A percentile compares a stretch with the other conserved stretches of the same genome.
phyloP scores from a whole-genome alignment of 2,797 vertebrate species.

The Triplophysa bombifrons region DNA sequence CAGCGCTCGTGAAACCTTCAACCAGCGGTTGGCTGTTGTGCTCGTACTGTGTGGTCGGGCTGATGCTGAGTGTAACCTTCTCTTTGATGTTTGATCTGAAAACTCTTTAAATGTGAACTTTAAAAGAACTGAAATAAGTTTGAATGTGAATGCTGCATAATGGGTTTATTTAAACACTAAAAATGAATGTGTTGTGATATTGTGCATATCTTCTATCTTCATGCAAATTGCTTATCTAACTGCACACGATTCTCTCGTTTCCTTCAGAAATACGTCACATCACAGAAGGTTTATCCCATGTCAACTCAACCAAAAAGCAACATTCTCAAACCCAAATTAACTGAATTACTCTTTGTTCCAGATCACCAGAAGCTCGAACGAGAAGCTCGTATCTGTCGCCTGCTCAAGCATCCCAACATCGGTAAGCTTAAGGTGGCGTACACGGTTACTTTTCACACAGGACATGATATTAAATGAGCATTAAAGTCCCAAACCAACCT shows the following conservation, averaged over 20 bases:
- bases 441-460: background rate
- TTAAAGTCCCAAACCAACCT: background rate
- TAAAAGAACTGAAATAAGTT: too few species aligned
- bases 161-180: background rate
- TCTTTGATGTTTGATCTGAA: background rate
- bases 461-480: background rate
- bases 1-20: background rate
- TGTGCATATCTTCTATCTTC: too few species aligned
- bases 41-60: background rate
- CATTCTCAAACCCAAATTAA: too few species aligned
- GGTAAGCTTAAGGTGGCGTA: conserved; percentile 61
- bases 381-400: conserved; percentile 94
- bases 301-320: too few species aligned
- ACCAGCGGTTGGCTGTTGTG: background rate
- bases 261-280: too few species aligned
- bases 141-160: too few species aligned
- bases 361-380: conserved; percentile 97
- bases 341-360: conserved; percentile 58
- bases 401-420: conserved; percentile 84
- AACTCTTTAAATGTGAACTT: too few species aligned
- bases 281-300: too few species aligned
- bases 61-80: conserved; percentile 25
- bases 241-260: too few species aligned
- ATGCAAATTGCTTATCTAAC: too few species aligned
- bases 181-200: too few species aligned